Evolutionary conservation across 92 coral and sea anemone genomes (phyloP), one percentile per base, ranked within the genome.

Genomic region (Heteractis magnifica): DNA sequence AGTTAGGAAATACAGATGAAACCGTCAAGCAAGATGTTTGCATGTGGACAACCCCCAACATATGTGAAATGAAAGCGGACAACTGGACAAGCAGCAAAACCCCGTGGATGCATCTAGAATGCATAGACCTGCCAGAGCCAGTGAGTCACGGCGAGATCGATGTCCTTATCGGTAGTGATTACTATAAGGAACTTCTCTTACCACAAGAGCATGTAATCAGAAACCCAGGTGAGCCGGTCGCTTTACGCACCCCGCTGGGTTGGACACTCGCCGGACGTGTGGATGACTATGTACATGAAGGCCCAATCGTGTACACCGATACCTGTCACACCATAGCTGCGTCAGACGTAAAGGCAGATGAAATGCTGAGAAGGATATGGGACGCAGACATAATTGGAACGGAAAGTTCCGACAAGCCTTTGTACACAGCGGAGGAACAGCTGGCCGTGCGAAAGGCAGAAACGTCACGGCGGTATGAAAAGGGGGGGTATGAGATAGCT

Each of bases 191-290:
- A 78, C 83, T 78, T 6, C 70, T 85, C 72, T 19, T 85, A 34
- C 88, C 90, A 16, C 77, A 75, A 64, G 82, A 86, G 55, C 86
- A 81, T 19, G 48, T 75, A 26, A 11, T 81, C 19, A 82, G 86
- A 10, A 77, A 77, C 14, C 16, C 83, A 9, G 87, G 87, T 52
- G 80, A 85, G 62, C 92, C 87, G 10, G 75, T 76, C 71, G 92
- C 86, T 10, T 11, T 89, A 16, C 80, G 56, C 23, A 89, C 86
- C 19, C 82, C 83, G 48, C 89, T 89, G 76, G 92, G 91, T 52
- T 85, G 89, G 83, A 74, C 83, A n/a, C 85, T 89, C 41, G 78
- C 84, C 49, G 92, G 92, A n/a, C 68, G 72, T 3, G 80, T 89
- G 14, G 80, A 72, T 62, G 62, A 78, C 75, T 60, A 87, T 49